These are phyloP conservation scores for Thryonomys swinderianus DNA, from an alignment of 2,113 vertebrate species.

Conservation along the genomic window DNA sequence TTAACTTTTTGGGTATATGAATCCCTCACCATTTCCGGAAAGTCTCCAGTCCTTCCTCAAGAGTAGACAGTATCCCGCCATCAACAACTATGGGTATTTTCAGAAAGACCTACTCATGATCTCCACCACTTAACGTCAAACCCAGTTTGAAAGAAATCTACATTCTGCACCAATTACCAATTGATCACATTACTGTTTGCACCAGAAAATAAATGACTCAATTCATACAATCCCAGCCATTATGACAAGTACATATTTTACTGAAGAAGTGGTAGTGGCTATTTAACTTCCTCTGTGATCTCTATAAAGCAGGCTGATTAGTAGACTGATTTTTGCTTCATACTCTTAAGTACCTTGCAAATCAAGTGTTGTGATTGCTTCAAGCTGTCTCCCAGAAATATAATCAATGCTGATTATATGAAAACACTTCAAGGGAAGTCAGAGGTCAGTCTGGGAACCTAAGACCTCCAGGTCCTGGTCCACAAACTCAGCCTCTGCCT, in stretches of 20 bases:
- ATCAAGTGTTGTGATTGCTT: neutral
- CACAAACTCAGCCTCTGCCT: neutral
- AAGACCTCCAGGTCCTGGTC: neutral
- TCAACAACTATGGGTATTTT: neutral
- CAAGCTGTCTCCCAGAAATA: too few relatives aligned
- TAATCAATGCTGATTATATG: neutral
- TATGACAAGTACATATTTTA: neutral
- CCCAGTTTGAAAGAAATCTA: neutral
- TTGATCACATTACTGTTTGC: neutral
- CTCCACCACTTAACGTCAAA: neutral
- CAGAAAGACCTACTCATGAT: neutral
- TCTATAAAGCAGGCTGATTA: neutral
- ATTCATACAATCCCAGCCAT: neutral
- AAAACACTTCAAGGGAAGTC: neutral
- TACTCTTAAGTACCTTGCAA: neutral
- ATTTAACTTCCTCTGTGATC: too few relatives aligned
- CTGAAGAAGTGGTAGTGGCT: neutral
- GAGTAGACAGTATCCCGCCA: neutral
- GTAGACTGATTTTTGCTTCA: neutral
- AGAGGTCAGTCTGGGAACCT: neutral
- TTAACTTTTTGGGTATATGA: neutral
- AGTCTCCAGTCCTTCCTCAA: neutral
- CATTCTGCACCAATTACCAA: neutral
- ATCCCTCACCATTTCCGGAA: neutral
- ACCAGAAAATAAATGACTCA: neutral